Percentiles rank a stretch among this genome's conserved stretches.
Evolutionary conservation across 2,113 vertebrate species (phyloP).

Genomic region (Elephantulus edwardii): DNA sequence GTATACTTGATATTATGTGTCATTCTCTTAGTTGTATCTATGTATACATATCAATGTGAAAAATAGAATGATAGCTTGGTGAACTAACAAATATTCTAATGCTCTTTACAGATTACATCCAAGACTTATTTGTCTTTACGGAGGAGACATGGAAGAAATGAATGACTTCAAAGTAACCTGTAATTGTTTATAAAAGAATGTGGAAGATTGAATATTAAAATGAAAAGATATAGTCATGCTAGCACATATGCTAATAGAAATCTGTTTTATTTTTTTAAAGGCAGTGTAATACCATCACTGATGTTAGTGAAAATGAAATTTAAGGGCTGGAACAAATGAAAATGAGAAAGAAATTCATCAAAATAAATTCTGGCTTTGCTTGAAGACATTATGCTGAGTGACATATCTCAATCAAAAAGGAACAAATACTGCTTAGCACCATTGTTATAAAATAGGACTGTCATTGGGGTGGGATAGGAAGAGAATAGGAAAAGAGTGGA

Average conservation of each 20-base stretch:
- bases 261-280: conserved; percentile 19
- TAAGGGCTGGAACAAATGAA: background rate
- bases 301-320: conserved; percentile 39
- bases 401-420: too few relatives aligned
- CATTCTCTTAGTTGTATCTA: background rate
- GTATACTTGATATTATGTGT: background rate
- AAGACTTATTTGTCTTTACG: conserved; percentile 87
- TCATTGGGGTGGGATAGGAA: too few relatives aligned
- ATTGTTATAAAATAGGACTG: too few relatives aligned
- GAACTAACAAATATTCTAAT: conserved; percentile 32
- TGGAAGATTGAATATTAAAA: conserved; percentile 1
- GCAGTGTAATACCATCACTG: conserved; percentile 28
- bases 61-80: background rate
- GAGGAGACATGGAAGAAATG: conserved; percentile 83
- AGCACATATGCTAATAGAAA: conserved; percentile 19
- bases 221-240: background rate
- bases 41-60: background rate
- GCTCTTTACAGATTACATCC: conserved; percentile 86
- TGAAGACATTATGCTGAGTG: too few relatives aligned
- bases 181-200: conserved; percentile 83
- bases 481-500: too few relatives aligned
- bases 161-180: conserved; percentile 84
- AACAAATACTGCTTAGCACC: too few relatives aligned
- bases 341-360: background rate
- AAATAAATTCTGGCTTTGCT: too few relatives aligned